These are phyloP conservation scores for Periplaneta americana DNA, from an alignment of 1,140 invertebrate species.

Conservation along the genomic window DNA sequence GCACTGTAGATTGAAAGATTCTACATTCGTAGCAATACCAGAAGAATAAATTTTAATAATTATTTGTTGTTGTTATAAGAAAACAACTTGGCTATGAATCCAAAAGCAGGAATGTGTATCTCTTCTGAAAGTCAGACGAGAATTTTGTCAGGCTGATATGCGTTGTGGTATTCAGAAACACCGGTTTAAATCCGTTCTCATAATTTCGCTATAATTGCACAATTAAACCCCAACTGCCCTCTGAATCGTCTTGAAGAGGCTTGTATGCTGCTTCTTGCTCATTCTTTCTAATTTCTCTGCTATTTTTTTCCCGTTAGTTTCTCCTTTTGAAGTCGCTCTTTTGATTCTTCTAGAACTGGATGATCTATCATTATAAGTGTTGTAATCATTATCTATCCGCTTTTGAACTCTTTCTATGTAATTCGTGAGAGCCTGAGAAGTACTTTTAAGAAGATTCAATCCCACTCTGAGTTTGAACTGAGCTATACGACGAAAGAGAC, in stretches of 20 bases:
- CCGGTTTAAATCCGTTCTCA: too few relatives aligned
- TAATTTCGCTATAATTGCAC: too few relatives aligned
- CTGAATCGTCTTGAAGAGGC: background rate
- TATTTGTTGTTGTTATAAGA: too few relatives aligned
- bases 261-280: background rate
- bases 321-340: background rate
- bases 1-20: too few relatives aligned
- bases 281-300: background rate
- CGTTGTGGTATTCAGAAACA: too few relatives aligned
- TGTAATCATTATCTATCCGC: constrained; percentile 35
- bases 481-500: constrained; percentile 40
- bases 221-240: background rate
- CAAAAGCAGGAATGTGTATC: too few relatives aligned
- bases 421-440: constrained; percentile 43
- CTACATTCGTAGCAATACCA: too few relatives aligned
- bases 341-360: background rate
- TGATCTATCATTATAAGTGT: background rate
- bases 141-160: too few relatives aligned
- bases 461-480: constrained; percentile 45
- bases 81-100: too few relatives aligned
- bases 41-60: too few relatives aligned
- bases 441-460: constrained; percentile 42
- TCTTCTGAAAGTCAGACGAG: too few relatives aligned
- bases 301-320: background rate
- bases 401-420: constrained; percentile 45